Evolutionary conservation across 2,113 vertebrate genomes (phyloP).

Genomic region (Prietella phreatophila): DNA sequence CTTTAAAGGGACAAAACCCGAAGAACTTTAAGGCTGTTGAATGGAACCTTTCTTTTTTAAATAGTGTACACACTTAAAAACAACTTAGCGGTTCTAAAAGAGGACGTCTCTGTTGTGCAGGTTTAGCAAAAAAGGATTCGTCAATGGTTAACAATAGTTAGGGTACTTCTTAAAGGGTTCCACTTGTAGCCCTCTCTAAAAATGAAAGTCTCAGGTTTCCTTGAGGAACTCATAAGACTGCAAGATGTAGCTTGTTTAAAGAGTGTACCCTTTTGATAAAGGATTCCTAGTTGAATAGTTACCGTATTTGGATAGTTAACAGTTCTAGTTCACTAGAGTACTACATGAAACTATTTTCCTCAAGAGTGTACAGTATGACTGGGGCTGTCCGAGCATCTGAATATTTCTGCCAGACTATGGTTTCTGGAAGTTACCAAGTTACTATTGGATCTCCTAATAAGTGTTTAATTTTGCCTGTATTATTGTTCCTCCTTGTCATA

Average conservation of each 20-base stretch:
- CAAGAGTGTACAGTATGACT: not conserved
- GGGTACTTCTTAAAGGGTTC: not conserved
- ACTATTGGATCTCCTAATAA: not conserved
- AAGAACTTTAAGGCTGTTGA: not conserved
- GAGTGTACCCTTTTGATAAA: too few species aligned
- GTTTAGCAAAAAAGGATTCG: not conserved
- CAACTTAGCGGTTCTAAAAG: not conserved
- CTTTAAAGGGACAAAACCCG: not conserved
- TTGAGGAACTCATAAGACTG: not conserved
- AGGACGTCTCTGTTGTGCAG: not conserved
- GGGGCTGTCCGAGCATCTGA: not conserved
- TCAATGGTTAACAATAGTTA: not conserved
- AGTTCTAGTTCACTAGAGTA: not conserved
- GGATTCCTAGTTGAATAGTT: too few species aligned
- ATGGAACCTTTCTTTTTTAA: not conserved
- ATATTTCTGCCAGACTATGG: not conserved
- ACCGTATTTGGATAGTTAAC: not conserved
- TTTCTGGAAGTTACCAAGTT: not conserved
- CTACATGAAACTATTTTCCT: not conserved
- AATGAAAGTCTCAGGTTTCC: not conserved
- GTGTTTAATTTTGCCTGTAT: not conserved
- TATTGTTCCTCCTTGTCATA: not conserved
- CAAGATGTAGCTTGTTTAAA: not conserved
- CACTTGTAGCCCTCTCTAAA: not conserved
- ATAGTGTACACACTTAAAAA: not conserved